phyloP scores from a whole-genome alignment of 2,888 invertebrate genomes.

The Ennomos fuscantarius region DNA sequence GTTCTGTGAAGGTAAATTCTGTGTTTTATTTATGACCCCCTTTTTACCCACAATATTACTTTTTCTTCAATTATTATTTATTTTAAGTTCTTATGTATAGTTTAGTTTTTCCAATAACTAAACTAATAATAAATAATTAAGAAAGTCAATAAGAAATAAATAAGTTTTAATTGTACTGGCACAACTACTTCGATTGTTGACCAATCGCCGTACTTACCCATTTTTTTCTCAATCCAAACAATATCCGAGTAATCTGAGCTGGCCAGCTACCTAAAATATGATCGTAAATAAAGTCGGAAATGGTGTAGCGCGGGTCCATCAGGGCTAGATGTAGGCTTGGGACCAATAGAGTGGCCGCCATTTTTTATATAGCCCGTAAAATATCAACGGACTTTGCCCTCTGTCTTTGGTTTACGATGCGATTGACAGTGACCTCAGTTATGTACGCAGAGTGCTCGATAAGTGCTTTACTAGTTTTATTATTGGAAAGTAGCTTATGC shows the following conservation, averaged over 20 bases:
- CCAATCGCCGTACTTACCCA: neutral
- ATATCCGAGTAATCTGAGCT: conserved; percentile 20
- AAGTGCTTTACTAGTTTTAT: conserved; percentile 33
- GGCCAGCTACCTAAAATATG: conserved; percentile 22
- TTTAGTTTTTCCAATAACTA: no score
- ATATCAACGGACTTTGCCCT: conserved; percentile 38
- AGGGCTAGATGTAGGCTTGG: conserved; percentile 9
- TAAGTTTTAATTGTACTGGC: no score
- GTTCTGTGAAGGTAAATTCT: no score
- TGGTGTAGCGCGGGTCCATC: conserved; percentile 19
- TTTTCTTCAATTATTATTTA: no score
- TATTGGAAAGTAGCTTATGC: conserved; percentile 28
- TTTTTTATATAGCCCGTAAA: conserved; percentile 46
- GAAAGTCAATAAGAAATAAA: no score
- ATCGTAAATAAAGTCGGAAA: conserved; percentile 28
- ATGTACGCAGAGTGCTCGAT: conserved; percentile 26
- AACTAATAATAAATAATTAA: no score
- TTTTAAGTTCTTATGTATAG: no score
- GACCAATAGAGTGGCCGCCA: conserved; percentile 32
- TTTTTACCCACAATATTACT: no score
- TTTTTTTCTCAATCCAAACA: neutral
- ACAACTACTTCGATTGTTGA: neutral
- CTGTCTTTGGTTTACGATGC: conserved; percentile 50
- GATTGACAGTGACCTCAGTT: conserved; percentile 57
- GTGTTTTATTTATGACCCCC: no score